Base-by-base conservation (phyloP, 2,888 invertebrate genomes). In the Pachycephus smyrnensis region DNA sequence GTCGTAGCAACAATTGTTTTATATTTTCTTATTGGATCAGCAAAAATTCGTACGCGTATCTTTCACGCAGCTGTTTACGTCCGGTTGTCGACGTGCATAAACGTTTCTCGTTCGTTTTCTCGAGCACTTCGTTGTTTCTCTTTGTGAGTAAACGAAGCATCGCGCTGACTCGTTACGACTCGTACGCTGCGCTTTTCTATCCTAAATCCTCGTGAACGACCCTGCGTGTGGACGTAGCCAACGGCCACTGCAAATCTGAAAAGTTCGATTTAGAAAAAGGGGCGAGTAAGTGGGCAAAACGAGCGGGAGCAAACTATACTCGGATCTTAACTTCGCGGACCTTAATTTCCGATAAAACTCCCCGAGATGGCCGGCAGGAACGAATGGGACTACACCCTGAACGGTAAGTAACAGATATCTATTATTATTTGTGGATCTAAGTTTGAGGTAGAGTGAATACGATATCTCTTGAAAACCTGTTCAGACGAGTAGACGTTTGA, bases 321-420 rank as follows among this genome's bases (percentile, higher is more conserved):
- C 89, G 90, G 90, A 91, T 89, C 89, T 88, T 75, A 90, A 89
- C 84, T 91, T 88, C 82, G 82, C 89, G 84, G 90, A 90, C 81
- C 86, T 91, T 81, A 89, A 90, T 89, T 89, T 89, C 82, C 85
- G 84, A 80, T 88, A 86, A 84, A 78, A 73, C 85, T 82, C 79
- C 82, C 84, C 85, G 84, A 82, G 80, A 91, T 91, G 90, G 86
- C 86, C 82, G 88, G 86, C 83, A 93, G 92, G 85, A 92, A 92
- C 85, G 93, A 93, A 80, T 94, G 94, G 94, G 94, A 94, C 91
- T 94, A 94, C 92, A 92, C 92, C 86, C 92, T 92, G 84, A 94
- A 94, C 90, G 94, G 94, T 94, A 89, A 93, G 93, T 93, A 81
- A 36, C 23, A 40, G 40, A 40, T 40, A 33, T 33, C 33, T 33